Base-by-base conservation (phyloP, 1,140 invertebrate genomes). In the Drosophila malerkotliana region DNA sequence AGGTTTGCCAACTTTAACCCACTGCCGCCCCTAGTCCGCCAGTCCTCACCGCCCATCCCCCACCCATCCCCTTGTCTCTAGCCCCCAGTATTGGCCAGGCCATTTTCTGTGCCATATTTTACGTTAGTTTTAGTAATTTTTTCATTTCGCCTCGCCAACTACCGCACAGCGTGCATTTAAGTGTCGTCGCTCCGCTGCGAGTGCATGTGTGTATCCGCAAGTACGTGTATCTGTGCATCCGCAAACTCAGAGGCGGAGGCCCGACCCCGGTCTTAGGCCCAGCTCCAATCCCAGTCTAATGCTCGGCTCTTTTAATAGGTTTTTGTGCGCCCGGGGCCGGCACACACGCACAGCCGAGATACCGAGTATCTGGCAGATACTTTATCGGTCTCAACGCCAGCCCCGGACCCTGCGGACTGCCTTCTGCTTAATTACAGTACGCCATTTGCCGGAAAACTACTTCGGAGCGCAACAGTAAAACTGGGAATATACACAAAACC, bases 141-240 rank as follows among this genome's bases (percentile, higher is more conserved):
- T 76, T 71, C 71, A 88, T 85, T 87, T 88, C 64, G 82, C 78
- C 64, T 82, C 79, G 75, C 78, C 78, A 88, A 87, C 82, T 87
- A 88, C 83, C 79, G 84, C 82, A 81, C 82, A 85, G 82, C 81
- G 81, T 85, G 81, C 81, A 84, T 77, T 80, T 71, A 85, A 84
- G 80, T 84, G 77, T 84, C 79, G 75, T 56, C 66, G 78, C 59
- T 44, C 41, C 18, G 26, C 44, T 56, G 58, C 52, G 53, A 66
- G 18, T 62, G 56, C 55, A 24, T 49, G 26, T 71, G 44, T 45
- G 74, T 62, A 77, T 71, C 64, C 69, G 56, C 28, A n/a, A 57
- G 57, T 72, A 41, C 47, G 64, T 30, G 48, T 30, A 39, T 41
- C 58, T 21, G 58, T 73, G 76, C 71, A 58, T 71, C 58, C 74